These are phyloP conservation scores for Sepiola atlantica DNA, from an alignment of 2,888 invertebrate species.

Conservation along the genomic window DNA sequence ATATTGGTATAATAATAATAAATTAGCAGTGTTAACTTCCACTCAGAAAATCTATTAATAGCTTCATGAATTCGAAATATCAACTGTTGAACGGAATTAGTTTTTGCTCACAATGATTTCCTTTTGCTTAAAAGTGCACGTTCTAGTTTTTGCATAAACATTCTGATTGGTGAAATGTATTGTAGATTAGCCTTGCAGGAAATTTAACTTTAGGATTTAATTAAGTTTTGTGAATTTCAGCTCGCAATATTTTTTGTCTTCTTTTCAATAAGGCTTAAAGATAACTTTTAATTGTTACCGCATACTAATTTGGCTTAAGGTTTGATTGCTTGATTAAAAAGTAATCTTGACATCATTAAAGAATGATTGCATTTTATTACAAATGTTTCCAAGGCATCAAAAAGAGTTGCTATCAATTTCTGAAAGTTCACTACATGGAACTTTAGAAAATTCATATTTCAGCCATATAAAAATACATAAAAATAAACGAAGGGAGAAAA, in stretches of 20 bases:
- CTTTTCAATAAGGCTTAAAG: neutral
- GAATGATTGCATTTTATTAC: neutral
- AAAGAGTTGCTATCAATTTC: neutral
- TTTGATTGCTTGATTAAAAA: constrained; percentile 6
- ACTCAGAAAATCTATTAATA: neutral
- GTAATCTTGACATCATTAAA: neutral
- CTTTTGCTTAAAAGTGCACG: neutral
- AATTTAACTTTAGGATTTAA: neutral
- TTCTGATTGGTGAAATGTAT: neutral
- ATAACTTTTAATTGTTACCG: constrained; percentile 18
- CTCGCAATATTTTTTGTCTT: neutral
- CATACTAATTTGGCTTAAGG: constrained; percentile 18
- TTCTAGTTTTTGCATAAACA: neutral
- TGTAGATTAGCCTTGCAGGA: neutral
- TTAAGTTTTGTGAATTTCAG: neutral
- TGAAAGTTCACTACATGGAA: neutral
- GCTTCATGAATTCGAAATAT: neutral
- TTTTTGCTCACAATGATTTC: neutral
- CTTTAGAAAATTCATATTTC: neutral
- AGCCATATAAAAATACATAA: neutral
- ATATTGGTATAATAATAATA: neutral
- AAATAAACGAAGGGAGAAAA: neutral
- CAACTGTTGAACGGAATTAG: neutral
- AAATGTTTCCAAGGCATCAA: neutral
- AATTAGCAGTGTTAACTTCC: neutral